Percentiles rank a stretch among this genome's conserved stretches.
Conservation (phyloP, 2,797 vertebrate species). For the Spinus olivaceus region DNA sequence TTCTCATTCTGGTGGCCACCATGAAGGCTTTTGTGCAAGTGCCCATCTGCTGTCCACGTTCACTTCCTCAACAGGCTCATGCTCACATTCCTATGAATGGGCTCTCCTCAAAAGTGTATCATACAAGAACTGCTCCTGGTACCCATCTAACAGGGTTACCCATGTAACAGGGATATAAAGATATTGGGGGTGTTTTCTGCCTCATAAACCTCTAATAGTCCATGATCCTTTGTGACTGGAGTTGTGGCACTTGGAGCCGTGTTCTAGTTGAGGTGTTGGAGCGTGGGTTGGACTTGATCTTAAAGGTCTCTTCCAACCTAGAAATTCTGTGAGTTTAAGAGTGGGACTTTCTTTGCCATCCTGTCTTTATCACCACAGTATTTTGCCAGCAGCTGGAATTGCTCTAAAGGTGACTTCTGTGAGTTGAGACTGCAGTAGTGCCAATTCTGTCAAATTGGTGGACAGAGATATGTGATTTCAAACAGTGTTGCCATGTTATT, state of each 20-base stretch:
- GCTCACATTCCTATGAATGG: not conserved
- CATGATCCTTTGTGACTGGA: not conserved
- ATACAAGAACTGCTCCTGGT: not conserved
- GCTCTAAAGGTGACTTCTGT: not conserved
- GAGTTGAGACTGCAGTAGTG: not conserved
- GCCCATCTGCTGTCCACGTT: not conserved
- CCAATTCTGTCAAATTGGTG: not conserved
- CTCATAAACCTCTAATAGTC: not conserved
- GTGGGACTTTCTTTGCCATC: not conserved
- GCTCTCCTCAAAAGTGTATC: not conserved
- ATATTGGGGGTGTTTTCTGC: not conserved
- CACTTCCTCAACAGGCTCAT: not conserved
- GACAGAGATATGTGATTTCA: not conserved
- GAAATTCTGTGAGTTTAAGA: not conserved
- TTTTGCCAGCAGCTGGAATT: not conserved
- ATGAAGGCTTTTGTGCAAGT: not conserved
- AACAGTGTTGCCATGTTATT: not conserved
- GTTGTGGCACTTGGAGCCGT: too few species aligned
- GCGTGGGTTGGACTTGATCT: too few species aligned
- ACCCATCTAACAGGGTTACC: not conserved
- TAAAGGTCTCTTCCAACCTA: too few species aligned
- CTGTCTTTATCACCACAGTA: not conserved
- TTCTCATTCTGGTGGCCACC: not conserved
- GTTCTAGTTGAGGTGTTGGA: too few species aligned
- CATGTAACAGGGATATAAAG: not conserved